These are phyloP conservation scores for Camponotus floridanus DNA, from an alignment of 1,140 invertebrate species.

Conservation along the genomic window DNA sequence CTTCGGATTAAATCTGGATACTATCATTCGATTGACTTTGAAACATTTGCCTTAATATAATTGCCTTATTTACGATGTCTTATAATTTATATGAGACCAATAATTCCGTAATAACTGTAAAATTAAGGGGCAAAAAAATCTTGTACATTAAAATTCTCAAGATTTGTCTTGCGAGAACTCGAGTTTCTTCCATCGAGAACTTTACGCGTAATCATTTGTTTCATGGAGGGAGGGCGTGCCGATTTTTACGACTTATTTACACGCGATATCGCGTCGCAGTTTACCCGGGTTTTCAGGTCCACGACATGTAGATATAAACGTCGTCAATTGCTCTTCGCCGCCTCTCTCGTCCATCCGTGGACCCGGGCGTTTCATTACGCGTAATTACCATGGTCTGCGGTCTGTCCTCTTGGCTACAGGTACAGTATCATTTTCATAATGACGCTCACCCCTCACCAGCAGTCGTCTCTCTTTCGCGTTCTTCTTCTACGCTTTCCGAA, in stretches of 20 bases:
- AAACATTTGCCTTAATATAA: not conserved
- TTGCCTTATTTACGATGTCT: not conserved
- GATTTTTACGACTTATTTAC: slow-evolving; percentile 80
- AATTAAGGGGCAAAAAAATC: not conserved
- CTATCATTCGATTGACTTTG: not conserved
- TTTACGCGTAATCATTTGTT: slow-evolving; percentile 36
- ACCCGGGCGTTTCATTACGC: slow-evolving; percentile 84
- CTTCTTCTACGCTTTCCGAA: not conserved
- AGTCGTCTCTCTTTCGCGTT: not conserved
- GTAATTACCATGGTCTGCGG: slow-evolving; percentile 85
- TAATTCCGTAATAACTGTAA: not conserved
- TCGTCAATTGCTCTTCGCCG: slow-evolving; percentile 74
- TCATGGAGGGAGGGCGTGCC: slow-evolving; percentile 62
- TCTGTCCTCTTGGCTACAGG: slow-evolving; percentile 81
- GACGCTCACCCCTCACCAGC: slow-evolving; percentile 74
- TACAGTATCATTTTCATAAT: slow-evolving; percentile 86
- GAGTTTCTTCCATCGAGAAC: slow-evolving; percentile 29
- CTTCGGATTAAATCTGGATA: not conserved
- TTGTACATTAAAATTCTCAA: not conserved
- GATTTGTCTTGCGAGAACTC: not conserved
- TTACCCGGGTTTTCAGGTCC: slow-evolving; percentile 73
- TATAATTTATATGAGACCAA: no score
- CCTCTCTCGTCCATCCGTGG: slow-evolving; percentile 64
- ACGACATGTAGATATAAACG: slow-evolving; percentile 74
- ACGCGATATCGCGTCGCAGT: slow-evolving; percentile 75